Evolutionary conservation across 2,797 vertebrate genomes (phyloP), one percentile per base, ranked within the genome.

Genomic region (Lates japonicus): DNA sequence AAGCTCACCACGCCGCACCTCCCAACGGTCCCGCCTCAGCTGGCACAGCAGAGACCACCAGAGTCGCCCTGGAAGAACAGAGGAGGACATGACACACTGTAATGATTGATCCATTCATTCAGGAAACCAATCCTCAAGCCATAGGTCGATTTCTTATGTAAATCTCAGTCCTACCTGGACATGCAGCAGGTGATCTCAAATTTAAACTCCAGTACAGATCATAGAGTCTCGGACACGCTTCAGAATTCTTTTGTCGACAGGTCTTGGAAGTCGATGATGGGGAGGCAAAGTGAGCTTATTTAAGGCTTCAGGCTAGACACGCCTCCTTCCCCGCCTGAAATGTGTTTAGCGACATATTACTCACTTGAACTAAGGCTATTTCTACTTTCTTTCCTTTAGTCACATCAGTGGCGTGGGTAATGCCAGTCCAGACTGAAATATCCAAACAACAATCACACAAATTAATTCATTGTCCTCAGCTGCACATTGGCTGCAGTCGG

Each of bases 1-100:
- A 97, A 97, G 80, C 97, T 97, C 72, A 97, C 96, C 68, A 97
- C 93, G 2, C 97, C 97, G 97, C 37, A 97, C 96, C 89, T 97
- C 96, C 96, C 96, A 97, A 35, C 92, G 93, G 63, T 95, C 94
- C 22, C 66, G 92, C 3, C 90, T 93, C 73, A 89, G 76, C 85
- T 96, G 95, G 85, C 96, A 96, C 75, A 96, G 90, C 66, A 96
- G 94, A 44, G 95, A 11, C 95, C 96, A 0, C 96, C 96, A 0
- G 95, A 96, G 87, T 95, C 96, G 0, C 95, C 95, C 95, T 95
- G 85, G 7, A 35, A 20, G 67, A 68, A 17, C 68, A 25, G 17
- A n/a, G 25, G 7, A 42, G 5, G 10, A 44, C 9, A n/a, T 5
- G n/a, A 16, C 5, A 12, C 12, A 2, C 48, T n/a, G 48, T n/a